phyloP scores from a whole-genome alignment of 1,140 invertebrate species.

The Philopotamus ludificatus region DNA sequence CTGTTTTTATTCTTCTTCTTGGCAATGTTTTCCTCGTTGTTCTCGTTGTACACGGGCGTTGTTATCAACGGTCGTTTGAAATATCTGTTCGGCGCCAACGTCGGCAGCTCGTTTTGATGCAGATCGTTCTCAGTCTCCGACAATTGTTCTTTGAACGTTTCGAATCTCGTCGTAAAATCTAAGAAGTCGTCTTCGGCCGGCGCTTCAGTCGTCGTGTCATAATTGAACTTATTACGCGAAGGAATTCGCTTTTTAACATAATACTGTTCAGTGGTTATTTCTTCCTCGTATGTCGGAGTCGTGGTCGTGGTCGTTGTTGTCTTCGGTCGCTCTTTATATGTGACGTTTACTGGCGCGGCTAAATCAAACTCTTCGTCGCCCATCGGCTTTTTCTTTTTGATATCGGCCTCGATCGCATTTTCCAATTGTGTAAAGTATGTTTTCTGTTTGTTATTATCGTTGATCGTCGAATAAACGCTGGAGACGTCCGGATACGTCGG shows the following conservation, averaged over 20 bases:
- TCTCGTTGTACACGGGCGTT: slow-evolving; percentile 42
- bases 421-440: slow-evolving; percentile 28
- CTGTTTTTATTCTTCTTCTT: slow-evolving; percentile 52
- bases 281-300: slow-evolving; percentile 31
- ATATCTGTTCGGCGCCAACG: slow-evolving; percentile 51
- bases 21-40: slow-evolving; percentile 47
- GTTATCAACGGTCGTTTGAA: slow-evolving; percentile 48
- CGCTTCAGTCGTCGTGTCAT: slow-evolving; percentile 31
- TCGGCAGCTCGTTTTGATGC: slow-evolving; percentile 44
- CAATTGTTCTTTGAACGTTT: slow-evolving; percentile 45
- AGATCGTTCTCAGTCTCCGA: slow-evolving; percentile 43
- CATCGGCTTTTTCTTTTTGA: slow-evolving; percentile 5
- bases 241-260: slow-evolving; percentile 25
- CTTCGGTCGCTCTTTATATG: slow-evolving; percentile 11
- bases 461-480: slow-evolving; percentile 35
- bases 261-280: slow-evolving; percentile 11
- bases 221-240: slow-evolving; percentile 27
- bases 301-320: slow-evolving; percentile 7
- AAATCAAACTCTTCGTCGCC: slow-evolving; percentile 30
- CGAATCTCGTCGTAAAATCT: slow-evolving; percentile 48
- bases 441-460: slow-evolving; percentile 30
- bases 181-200: slow-evolving; percentile 20
- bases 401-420: slow-evolving; percentile 23
- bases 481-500: slow-evolving; percentile 13
- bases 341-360: slow-evolving; percentile 17